Conservation (phyloP, 2,888 invertebrate genomes). For the Lochmaea crataegi region DNA sequence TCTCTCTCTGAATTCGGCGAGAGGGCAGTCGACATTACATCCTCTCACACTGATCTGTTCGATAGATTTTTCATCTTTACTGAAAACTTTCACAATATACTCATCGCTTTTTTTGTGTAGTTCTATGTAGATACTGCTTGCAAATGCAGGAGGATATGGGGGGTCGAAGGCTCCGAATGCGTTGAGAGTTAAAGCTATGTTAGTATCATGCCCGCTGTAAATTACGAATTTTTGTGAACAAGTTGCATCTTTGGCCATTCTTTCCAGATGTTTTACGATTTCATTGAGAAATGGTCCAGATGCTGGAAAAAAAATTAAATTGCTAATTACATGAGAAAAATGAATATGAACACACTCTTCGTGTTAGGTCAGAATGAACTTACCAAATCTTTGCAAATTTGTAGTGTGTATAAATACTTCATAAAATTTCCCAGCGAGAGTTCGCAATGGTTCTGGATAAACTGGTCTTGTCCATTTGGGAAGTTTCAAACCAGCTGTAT, state of each 20-base stretch:
- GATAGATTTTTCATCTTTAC: slow-evolving; percentile 28
- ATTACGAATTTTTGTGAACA: slow-evolving; percentile 14
- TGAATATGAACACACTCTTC: too few species aligned
- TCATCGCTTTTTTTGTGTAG: slow-evolving; percentile 56
- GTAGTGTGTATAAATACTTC: not conserved
- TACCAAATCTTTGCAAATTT: not conserved
- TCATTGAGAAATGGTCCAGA: slow-evolving; percentile 58
- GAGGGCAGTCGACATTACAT: slow-evolving; percentile 28
- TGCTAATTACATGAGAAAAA: too few species aligned
- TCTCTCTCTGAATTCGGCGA: slow-evolving; percentile 20
- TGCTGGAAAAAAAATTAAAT: slow-evolving; percentile 51
- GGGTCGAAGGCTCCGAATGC: slow-evolving; percentile 6
- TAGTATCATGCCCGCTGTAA: slow-evolving; percentile 22
- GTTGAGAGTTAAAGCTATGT: slow-evolving; percentile 20
- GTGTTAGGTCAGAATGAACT: not conserved
- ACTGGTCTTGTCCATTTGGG: slow-evolving; percentile 26
- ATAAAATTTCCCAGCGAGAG: slow-evolving; percentile 3
- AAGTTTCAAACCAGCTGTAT: slow-evolving; percentile 9
- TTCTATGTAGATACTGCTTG: slow-evolving; percentile 66
- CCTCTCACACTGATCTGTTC: slow-evolving; percentile 25
- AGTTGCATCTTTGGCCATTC: not conserved
- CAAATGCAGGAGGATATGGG: slow-evolving; percentile 10
- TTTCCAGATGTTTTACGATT: slow-evolving; percentile 8
- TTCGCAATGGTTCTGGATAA: slow-evolving; percentile 27
- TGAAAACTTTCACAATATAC: slow-evolving; percentile 30